phyloP scores from a whole-genome alignment of 2,797 vertebrate genomes.

The Moxostoma hubbsi region DNA sequence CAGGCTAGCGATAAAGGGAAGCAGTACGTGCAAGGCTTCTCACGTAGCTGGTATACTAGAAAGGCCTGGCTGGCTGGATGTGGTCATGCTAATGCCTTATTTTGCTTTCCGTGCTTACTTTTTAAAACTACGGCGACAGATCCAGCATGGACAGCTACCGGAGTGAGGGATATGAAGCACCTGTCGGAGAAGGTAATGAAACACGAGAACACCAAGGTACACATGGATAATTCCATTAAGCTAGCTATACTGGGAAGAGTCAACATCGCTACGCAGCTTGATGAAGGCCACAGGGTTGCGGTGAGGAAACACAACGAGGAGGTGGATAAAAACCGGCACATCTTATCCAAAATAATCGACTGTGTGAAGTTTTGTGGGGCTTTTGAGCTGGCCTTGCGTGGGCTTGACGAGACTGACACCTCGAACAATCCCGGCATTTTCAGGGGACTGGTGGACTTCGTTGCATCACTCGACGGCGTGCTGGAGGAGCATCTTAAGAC shows the following conservation, averaged over 20 bases:
- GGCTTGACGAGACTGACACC: no score
- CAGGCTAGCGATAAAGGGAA: constrained; percentile 30
- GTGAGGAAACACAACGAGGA: neutral
- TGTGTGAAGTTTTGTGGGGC: no score
- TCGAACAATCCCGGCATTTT: no score
- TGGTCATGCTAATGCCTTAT: neutral
- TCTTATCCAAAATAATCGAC: no score
- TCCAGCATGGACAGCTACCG: constrained; percentile 16
- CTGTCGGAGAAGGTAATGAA: constrained; percentile 29
- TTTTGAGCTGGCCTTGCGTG: no score
- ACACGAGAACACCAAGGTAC: constrained; percentile 12
- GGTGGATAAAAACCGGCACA: no score
- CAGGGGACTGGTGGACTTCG: no score
- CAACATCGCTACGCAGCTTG: constrained; percentile 37
- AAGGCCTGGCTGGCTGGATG: constrained; percentile 42
- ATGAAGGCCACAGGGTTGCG: constrained; percentile 17
- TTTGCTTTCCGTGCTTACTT: constrained; percentile 15
- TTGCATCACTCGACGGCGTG: no score
- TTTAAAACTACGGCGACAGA: constrained; percentile 2
- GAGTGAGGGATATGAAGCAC: constrained; percentile 34
- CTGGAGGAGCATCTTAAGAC: no score
- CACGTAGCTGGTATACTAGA: neutral
- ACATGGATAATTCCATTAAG: constrained; percentile 37
- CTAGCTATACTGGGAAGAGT: constrained; percentile 14
- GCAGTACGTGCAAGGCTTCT: constrained; percentile 16